Conservation (phyloP, 2,888 invertebrate genomes). For the Lycocerus yunnanus region DNA sequence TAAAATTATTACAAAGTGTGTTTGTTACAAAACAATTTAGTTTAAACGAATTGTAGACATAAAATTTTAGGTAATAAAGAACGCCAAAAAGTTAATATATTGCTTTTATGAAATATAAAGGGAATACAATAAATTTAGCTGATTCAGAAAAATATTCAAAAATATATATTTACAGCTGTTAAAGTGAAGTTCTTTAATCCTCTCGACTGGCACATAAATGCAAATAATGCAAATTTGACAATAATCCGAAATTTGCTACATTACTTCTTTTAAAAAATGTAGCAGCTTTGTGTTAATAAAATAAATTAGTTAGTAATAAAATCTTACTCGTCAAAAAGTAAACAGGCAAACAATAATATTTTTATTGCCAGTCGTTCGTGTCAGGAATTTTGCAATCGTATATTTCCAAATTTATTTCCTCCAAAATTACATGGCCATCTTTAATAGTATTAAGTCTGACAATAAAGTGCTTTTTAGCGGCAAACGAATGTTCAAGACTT, state of each 20-base stretch:
- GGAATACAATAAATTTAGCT: background rate
- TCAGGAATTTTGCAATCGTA: conserved; percentile 32
- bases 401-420: conserved; percentile 37
- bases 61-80: background rate
- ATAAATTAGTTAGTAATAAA: conserved; percentile 26
- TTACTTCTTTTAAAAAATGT: conserved; percentile 18
- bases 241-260: conserved; percentile 29
- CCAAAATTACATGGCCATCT: conserved; percentile 15
- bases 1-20: background rate
- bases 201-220: background rate
- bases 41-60: background rate
- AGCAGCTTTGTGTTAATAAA: conserved; percentile 20
- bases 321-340: conserved; percentile 22
- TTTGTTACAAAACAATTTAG: background rate
- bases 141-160: background rate
- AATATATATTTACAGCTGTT: background rate
- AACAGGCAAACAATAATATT: conserved; percentile 37
- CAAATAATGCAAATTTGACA: background rate
- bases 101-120: background rate
- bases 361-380: conserved; percentile 33
- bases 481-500: conserved; percentile 34
- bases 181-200: background rate
- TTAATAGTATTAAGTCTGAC: conserved; percentile 22
- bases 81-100: background rate
- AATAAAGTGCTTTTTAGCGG: conserved; percentile 33